Percentiles rank a stretch among this genome's conserved stretches.
Conservation (phyloP, 2,113 vertebrate genomes). For the Coreoperca whiteheadi region DNA sequence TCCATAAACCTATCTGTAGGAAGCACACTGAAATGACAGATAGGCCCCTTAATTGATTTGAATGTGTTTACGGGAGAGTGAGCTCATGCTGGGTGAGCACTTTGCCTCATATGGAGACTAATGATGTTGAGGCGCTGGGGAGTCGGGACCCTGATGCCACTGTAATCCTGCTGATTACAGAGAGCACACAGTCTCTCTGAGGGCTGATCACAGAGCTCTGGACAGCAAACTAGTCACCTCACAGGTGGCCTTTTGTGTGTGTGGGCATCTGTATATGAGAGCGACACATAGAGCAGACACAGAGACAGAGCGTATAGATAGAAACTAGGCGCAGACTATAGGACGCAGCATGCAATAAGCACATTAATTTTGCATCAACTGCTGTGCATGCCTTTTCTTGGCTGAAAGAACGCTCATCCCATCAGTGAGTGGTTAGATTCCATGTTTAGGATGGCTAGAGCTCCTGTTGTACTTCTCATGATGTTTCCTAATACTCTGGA, state of each 20-base stretch:
- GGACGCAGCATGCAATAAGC: neutral
- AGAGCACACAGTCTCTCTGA: slow-evolving; percentile 26
- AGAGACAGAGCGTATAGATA: neutral
- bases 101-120: slow-evolving; percentile 68
- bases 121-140: slow-evolving; percentile 61
- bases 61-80: slow-evolving; percentile 67
- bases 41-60: slow-evolving; percentile 65
- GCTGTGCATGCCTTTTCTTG: slow-evolving; percentile 8
- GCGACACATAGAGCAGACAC: neutral
- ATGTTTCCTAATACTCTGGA: slow-evolving; percentile 56
- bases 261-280: slow-evolving; percentile 43
- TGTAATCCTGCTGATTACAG: slow-evolving; percentile 70
- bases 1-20: slow-evolving; percentile 35
- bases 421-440: slow-evolving; percentile 22
- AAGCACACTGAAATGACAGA: slow-evolving; percentile 38
- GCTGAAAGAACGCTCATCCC: slow-evolving; percentile 2
- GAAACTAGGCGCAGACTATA: neutral
- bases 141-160: slow-evolving; percentile 50
- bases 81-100: slow-evolving; percentile 69
- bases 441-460: slow-evolving; percentile 8
- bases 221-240: slow-evolving; percentile 46
- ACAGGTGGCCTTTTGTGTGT: slow-evolving; percentile 50
- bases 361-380: slow-evolving; percentile 11
- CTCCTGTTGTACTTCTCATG: slow-evolving; percentile 31
- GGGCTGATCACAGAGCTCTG: slow-evolving; percentile 65